Conservation (phyloP, 2,113 vertebrate species). For the Macrotis lagotis region DNA sequence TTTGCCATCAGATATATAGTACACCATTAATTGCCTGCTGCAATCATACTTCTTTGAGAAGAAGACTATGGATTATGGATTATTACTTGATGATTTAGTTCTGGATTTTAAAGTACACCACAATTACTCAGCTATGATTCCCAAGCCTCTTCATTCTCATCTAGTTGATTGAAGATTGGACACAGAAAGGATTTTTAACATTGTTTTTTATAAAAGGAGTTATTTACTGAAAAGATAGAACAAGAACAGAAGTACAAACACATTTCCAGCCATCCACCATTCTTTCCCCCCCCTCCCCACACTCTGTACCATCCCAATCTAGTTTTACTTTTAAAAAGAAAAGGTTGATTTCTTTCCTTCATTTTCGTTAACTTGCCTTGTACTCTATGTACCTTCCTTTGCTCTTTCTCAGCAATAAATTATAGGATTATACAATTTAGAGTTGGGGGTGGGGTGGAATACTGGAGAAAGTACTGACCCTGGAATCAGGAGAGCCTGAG, state of each 20-base stretch:
- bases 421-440: too few species aligned
- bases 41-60: conserved; percentile 76
- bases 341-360: not conserved
- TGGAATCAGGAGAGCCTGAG: not conserved
- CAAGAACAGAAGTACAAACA: not conserved
- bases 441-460: not conserved
- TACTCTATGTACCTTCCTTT: accelerated
- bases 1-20: conserved; percentile 79
- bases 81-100: conserved; percentile 70
- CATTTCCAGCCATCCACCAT: not conserved
- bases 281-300: not conserved
- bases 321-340: conserved; percentile 22
- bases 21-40: conserved; percentile 81
- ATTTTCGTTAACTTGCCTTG: not conserved
- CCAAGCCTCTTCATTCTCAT: conserved; percentile 40
- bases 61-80: conserved; percentile 81
- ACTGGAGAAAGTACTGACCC: too few species aligned
- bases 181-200: conserved; percentile 1
- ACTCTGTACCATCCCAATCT: too few species aligned
- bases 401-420: not conserved
- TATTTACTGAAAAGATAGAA: not conserved
- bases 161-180: conserved; percentile 11
- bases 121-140: conserved; percentile 70
- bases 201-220: not conserved
- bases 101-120: conserved; percentile 72